Conservation (phyloP, 2,113 vertebrate genomes). For the Ammospiza nelsoni region DNA sequence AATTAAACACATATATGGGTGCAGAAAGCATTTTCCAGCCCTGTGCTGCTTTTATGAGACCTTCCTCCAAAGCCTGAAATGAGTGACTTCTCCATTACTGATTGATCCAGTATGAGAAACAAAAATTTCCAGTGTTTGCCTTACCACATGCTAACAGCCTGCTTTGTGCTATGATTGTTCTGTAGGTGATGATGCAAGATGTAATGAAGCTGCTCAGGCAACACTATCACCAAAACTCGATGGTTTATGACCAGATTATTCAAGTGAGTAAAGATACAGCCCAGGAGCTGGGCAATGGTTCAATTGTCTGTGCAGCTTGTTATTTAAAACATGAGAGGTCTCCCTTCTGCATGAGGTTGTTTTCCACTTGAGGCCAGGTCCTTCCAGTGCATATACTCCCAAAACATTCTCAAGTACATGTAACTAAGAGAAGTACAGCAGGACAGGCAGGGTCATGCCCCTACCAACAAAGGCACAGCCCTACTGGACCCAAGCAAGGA, state of each 20-base stretch:
- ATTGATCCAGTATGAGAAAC: background rate
- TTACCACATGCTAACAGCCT: background rate
- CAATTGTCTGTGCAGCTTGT: background rate
- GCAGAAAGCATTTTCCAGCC: background rate
- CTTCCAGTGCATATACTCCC: background rate
- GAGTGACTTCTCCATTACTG: background rate
- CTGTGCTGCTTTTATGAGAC: background rate
- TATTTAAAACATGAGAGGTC: background rate
- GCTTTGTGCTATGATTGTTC: background rate
- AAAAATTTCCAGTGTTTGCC: background rate
- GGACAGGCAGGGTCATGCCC: background rate
- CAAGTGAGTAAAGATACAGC: background rate
- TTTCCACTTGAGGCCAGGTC: background rate
- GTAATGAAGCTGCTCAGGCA: background rate
- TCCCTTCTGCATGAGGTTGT: background rate
- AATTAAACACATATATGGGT: background rate
- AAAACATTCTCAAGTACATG: background rate
- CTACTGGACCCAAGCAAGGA: background rate
- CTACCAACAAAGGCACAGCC: background rate
- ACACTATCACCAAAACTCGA: rapidly evolving
- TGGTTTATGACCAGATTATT: background rate
- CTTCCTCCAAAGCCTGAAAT: background rate
- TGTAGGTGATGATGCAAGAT: background rate
- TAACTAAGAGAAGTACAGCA: background rate
- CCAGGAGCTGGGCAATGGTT: background rate